Evolutionary conservation across 2,113 vertebrate genomes (phyloP), one percentile per base, ranked within the genome.

Genomic region (Equus quagga): DNA sequence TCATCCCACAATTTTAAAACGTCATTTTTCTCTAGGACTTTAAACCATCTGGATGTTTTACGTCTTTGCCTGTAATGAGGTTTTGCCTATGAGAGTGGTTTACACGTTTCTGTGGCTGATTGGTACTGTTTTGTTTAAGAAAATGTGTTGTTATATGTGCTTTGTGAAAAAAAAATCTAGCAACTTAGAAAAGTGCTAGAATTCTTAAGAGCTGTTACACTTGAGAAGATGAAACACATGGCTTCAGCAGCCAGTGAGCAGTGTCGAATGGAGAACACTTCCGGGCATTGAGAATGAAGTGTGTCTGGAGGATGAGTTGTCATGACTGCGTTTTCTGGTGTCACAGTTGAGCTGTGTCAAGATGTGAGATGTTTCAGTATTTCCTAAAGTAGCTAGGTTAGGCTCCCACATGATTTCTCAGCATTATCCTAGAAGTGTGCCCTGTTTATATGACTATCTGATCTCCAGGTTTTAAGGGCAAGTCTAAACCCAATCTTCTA

Each of bases 401-500:
- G 24, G 41, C 67, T 80, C 76, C n/a, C 49, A 31, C 19, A 2
- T 41, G 15, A 19, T 65, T 82, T 78, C 73, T 97, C 51, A 86
- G 44, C 58, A 44, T 83, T 49, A 62, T 56, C 79, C 33, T 80
- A 54, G 56, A 76, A 46, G 8, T 4, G 2, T 80, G 54, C 36
- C 21, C 19, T 60, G 2, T 73, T 94, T 46, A 84, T 0, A 2
- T 81, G n/a, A 93, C 67, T 85, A 49, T 92, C 93, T 96, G 49
- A 89, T 96, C 94, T 97, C 51, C 97, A 99, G 99, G 99, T 41
- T 99, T 99, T 98, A 99, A 99, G 98, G 99, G 99, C 79, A 99
- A 99, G 96, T 99, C 99, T n/a, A 99, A 99, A 96, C 99, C 99
- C 81, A 99, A 99, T 95, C 98, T 99, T 89, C 97, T 99, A 92